A percentile compares a stretch with the other conserved stretches of the same genome.
phyloP scores from a whole-genome alignment of 2,888 invertebrate genomes.

The Nineta flava region DNA sequence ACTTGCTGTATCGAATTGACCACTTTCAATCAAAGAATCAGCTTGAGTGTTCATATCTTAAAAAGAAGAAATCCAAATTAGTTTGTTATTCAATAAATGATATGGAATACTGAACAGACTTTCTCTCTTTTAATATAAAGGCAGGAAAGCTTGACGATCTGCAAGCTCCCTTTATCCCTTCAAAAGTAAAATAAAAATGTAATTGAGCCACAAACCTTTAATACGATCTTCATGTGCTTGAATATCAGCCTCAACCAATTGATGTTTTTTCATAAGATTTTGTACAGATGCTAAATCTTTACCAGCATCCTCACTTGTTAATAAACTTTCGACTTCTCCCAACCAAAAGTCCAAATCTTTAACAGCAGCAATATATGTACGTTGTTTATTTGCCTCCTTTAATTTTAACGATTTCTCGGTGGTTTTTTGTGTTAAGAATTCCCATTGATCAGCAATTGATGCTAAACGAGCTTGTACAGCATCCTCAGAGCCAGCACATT shows the following conservation, averaged over 20 bases:
- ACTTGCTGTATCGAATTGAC: constrained; percentile 93
- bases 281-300: constrained; percentile 97
- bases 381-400: constrained; percentile 97
- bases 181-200: constrained; percentile 18
- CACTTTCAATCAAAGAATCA: constrained; percentile 87
- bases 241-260: constrained; percentile 95
- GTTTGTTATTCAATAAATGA: too few relatives aligned
- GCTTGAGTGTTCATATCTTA: constrained; percentile 86
- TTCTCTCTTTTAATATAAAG: too few relatives aligned
- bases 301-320: constrained; percentile 93
- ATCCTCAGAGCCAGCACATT: constrained; percentile 96
- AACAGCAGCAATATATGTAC: constrained; percentile 97
- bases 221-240: constrained; percentile 92
- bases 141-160: too few relatives aligned
- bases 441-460: constrained; percentile 97
- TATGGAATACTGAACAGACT: too few relatives aligned
- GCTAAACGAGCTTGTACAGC: constrained; percentile 83
- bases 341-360: constrained; percentile 99
- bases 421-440: constrained; percentile 92
- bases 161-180: too few relatives aligned
- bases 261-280: constrained; percentile 97
- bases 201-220: constrained; percentile 35
- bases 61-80: constrained; percentile 19
- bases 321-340: constrained; percentile 91
- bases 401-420: constrained; percentile 95